Base-by-base conservation (phyloP, 2,888 invertebrate species). In the Melanotus villosus region DNA sequence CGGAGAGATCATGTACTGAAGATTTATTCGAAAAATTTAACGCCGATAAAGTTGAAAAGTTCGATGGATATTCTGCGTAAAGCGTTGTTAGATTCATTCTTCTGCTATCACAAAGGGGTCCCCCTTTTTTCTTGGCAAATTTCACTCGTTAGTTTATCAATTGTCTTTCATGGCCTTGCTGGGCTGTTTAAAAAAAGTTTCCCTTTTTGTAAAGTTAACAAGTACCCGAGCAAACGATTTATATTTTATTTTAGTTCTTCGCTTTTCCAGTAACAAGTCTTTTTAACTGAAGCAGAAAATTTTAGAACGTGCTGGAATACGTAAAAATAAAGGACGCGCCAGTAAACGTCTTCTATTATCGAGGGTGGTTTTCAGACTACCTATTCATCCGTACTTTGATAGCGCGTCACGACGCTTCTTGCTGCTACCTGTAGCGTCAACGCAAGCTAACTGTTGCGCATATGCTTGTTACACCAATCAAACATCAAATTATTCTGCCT, bases 1-100 rank as follows among this genome's bases (percentile, higher is more conserved):
- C 47, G 14, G 85, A 82, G 9, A 84, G 70, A 30, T 76, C 75
- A 21, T 75, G 70, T n/a, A 43, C 14, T 10, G 68, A 41, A 52
- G 60, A 36, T 19, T 52, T 12, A 36, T 62, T 64, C 9, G 65
- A 16, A 26, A 34, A 32, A 34, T 56, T 63, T 5, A 7, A 26
- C 26, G n/a, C n/a, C n/a, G n/a, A n/a, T n/a, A n/a, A n/a, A n/a
- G n/a, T n/a, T 23, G 26, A 14, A 36, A 50, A 38, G 2, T 62
- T 26, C 14, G n/a, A 18, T 9, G 45, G 6, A 23, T 47, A n/a
- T 4, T 23, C 7, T n/a, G 5, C n/a, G 12, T 12, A 34, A n/a
- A 12, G n/a, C 12, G 12, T 12, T 34, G 34, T 34, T 3, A 34
- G 2, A 5, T 34, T 12, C 32, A 32, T 9, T 2, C 9, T 9